Conservation (phyloP, 1,140 invertebrate genomes). For the Cyclargus thomasi region DNA sequence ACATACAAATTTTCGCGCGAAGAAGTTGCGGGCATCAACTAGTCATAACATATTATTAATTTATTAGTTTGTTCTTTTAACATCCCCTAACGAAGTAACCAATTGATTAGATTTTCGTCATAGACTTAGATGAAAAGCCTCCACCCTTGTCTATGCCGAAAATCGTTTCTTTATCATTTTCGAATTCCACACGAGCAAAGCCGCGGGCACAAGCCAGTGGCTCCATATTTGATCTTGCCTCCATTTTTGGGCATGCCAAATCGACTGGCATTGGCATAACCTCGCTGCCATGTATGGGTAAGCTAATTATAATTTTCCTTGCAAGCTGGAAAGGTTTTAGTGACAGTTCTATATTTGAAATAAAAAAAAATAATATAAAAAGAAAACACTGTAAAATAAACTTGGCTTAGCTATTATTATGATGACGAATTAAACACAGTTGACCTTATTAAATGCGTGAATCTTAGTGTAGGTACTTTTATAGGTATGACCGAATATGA, state of each 20-base stretch:
- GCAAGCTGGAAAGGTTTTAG: background rate
- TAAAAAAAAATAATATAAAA: background rate
- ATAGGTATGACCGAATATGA: slow-evolving; percentile 12
- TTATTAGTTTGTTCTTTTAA: too few species aligned
- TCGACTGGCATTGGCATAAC: background rate
- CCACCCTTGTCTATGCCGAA: too few species aligned
- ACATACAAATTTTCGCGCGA: too few species aligned
- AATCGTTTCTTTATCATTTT: too few species aligned
- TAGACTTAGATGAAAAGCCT: too few species aligned
- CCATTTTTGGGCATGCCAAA: background rate
- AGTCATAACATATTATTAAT: too few species aligned
- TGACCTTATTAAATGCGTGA: background rate
- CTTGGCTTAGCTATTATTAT: background rate
- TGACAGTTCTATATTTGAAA: background rate
- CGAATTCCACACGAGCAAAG: too few species aligned
- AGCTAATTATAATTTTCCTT: background rate
- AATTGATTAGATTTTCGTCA: too few species aligned
- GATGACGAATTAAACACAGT: background rate
- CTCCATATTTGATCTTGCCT: background rate
- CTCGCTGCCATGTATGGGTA: background rate
- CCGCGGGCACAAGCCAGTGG: too few species aligned
- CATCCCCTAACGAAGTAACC: too few species aligned
- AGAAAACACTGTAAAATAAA: too few species aligned
- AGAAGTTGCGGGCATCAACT: too few species aligned
- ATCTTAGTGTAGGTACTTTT: slow-evolving; percentile 7